A percentile compares a stretch with the other conserved stretches of the same genome.
Evolutionary conservation across 2,888 invertebrate species (phyloP).

Genomic region (Phlogophora meticulosa): DNA sequence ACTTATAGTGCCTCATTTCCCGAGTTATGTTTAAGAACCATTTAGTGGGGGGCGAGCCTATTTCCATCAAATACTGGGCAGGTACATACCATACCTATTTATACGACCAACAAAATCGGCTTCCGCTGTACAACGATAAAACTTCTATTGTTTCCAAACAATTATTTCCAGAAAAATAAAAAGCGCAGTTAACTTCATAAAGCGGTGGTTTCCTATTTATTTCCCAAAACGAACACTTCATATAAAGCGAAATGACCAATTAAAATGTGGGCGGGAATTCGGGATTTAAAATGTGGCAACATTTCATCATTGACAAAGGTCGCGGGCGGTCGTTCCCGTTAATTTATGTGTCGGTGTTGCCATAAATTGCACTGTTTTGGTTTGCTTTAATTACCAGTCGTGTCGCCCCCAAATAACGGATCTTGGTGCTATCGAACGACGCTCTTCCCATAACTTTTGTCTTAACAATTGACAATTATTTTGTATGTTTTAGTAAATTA

Average conservation of each 20-base stretch:
- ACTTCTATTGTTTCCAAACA: conserved; percentile 23
- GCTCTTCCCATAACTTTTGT: conserved; percentile 38
- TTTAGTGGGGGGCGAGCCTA: too few species aligned
- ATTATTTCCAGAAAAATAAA: conserved; percentile 17
- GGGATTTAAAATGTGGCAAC: conserved; percentile 63
- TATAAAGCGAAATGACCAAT: conserved; percentile 33
- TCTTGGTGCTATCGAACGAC: conserved; percentile 63
- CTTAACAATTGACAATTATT: conserved; percentile 41
- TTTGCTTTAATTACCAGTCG: conserved; percentile 77
- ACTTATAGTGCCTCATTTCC: too few species aligned
- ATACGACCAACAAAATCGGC: not conserved
- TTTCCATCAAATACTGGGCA: too few species aligned
- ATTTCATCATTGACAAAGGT: conserved; percentile 73
- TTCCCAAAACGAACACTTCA: conserved; percentile 12
- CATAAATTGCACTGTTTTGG: conserved; percentile 79
- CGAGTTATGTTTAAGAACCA: too few species aligned
- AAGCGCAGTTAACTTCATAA: conserved; percentile 14
- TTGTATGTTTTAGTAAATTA: conserved; percentile 34
- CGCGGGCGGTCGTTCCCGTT: conserved; percentile 66
- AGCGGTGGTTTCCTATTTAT: conserved; percentile 31
- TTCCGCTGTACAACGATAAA: not conserved
- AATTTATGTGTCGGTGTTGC: conserved; percentile 78
- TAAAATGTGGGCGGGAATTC: conserved; percentile 37
- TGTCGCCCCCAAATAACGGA: conserved; percentile 73
- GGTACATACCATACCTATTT: not conserved